Evolutionary conservation across 2,888 invertebrate species (phyloP).

Genomic region (Scotopteryx bipunctaria): DNA sequence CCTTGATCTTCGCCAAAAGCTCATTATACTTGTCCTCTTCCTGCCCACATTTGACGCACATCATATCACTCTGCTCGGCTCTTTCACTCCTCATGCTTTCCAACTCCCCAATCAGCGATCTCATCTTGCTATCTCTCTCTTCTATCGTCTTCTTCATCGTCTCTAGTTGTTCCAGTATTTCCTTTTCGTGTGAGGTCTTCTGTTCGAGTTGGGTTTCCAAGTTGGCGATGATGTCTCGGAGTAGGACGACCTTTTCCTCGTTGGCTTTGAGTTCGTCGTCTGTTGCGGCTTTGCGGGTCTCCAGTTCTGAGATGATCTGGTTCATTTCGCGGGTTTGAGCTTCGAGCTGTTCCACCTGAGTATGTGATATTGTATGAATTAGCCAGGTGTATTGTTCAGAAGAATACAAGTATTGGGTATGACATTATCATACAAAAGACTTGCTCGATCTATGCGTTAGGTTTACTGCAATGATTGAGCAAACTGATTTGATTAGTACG

Average conservation of each 20-base stretch:
- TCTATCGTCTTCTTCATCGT: constrained; percentile 81
- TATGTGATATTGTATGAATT: neutral
- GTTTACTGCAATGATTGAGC: no score
- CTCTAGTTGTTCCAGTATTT: constrained; percentile 84
- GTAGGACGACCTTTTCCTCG: constrained; percentile 88
- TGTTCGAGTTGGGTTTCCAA: constrained; percentile 89
- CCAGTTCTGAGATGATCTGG: constrained; percentile 83
- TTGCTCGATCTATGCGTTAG: no score
- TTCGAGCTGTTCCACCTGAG: constrained; percentile 91
- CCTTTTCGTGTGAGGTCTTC: constrained; percentile 85
- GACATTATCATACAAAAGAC: no score
- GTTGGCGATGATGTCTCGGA: constrained; percentile 90
- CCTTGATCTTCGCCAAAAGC: constrained; percentile 60
- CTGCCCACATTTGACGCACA: constrained; percentile 56
- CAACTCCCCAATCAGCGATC: constrained; percentile 79
- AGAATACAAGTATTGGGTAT: no score
- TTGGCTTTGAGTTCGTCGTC: constrained; percentile 90
- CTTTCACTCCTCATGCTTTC: constrained; percentile 77
- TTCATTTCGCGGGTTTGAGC: constrained; percentile 88
- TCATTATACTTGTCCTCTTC: constrained; percentile 58
- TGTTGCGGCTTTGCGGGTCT: constrained; percentile 84
- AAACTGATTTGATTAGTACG: no score
- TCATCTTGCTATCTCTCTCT: constrained; percentile 82
- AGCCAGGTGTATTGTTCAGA: no score
- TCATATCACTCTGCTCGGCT: constrained; percentile 65